Evolutionary conservation across 2,797 vertebrate genomes (phyloP), one percentile per base, ranked within the genome.

Genomic region (Antennarius maculatus): DNA sequence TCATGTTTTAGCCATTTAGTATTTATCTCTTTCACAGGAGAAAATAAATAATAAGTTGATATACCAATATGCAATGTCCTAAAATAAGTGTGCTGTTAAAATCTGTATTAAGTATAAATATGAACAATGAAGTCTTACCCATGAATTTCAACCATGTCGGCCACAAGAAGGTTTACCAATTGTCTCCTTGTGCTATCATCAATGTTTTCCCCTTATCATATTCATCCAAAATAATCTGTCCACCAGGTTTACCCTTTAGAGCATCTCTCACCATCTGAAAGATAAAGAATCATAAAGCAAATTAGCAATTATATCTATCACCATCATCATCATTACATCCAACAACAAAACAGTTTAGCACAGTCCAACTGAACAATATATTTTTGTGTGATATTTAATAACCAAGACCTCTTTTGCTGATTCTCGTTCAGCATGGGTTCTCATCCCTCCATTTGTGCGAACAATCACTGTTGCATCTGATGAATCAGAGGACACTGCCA

Each of bases 191-290:
- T 61, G 27, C 45, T 42, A 71, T 67, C 7, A 0, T 67, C 46
- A 68, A 47, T 49, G 53, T 54, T 46, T 54, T 71, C 3, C 23
- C 54, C 59, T 74, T 66, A 23, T 49, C 49, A 60, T 66, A 67
- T 62, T 74, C 62, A 59, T 51, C 16, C 43, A 65, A 74, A 12
- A 61, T 37, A 28, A 58, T 59, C 17, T 74, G 56, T 29, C 63
- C 62, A 27, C 62, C 62, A 2, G 31, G 54, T 23, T 77, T 63
- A 12, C 42, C n/a, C 46, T 49, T 16, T 8, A 66, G 51, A 46
- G 51, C 48, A 42, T 66, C 57, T 61, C 43, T 70, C 45, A 79
- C 50, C 71, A 71, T 66, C 66, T 71, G 31, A 49, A 74, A 55
- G 17, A 57, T 14, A 11, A 52, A 56, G 13, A 47, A 55, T 17